phyloP scores from a whole-genome alignment of 2,797 vertebrate species.

The Pantherophis alleghaniensis region DNA sequence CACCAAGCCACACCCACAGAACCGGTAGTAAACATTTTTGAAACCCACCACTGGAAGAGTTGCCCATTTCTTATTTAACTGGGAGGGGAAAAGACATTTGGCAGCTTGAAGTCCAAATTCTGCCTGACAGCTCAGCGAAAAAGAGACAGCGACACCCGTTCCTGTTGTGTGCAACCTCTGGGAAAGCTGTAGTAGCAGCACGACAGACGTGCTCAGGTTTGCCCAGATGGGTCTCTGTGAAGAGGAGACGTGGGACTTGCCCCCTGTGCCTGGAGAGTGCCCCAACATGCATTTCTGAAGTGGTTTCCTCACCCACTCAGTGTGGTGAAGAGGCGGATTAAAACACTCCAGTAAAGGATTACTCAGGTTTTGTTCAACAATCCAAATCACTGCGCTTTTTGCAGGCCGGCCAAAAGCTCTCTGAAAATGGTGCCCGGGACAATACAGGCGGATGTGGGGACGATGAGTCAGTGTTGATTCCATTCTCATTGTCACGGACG shows the following conservation, averaged over 20 bases:
- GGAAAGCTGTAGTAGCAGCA: background rate
- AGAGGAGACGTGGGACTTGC: background rate
- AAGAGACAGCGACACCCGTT: background rate
- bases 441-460: background rate
- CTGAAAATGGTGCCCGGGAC: background rate
- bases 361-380: constrained; percentile 18
- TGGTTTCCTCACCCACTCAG: background rate
- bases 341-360: constrained; percentile 16
- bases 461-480: background rate
- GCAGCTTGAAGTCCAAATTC: background rate
- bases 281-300: background rate
- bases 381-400: background rate
- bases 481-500: background rate
- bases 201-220: background rate
- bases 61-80: background rate
- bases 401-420: background rate
- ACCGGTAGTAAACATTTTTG: no score
- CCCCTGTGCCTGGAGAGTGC: background rate
- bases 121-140: background rate
- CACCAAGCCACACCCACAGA: no score
- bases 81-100: fast-evolving
- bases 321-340: background rate
- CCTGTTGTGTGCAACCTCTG: background rate
- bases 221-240: background rate
- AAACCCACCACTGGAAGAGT: no score